A percentile compares a stretch with the other conserved stretches of the same genome.
Evolutionary conservation across 2,888 invertebrate species (phyloP).

Genomic region (Andrena trimmerana): DNA sequence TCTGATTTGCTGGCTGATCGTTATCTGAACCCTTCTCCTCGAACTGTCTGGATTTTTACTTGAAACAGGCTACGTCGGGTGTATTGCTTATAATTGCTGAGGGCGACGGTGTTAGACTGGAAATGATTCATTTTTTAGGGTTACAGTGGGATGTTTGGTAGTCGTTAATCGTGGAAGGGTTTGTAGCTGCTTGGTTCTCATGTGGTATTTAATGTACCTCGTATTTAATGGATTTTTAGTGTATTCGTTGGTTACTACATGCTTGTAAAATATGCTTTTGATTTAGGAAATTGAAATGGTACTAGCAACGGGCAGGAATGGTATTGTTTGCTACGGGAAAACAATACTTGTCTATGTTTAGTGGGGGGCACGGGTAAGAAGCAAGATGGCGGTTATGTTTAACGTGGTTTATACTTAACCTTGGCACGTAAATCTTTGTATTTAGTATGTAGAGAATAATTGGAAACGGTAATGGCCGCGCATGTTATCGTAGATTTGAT

Average conservation of each 20-base stretch:
- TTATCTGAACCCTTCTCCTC: no score
- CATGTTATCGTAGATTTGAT: background rate
- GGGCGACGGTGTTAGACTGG: no score
- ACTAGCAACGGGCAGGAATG: background rate
- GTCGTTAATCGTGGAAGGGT: background rate
- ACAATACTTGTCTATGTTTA: slow-evolving; percentile 32
- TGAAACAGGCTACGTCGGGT: no score
- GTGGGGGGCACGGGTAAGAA: slow-evolving; percentile 43
- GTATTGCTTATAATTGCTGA: background rate
- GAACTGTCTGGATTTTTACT: background rate
- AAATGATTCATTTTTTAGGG: background rate
- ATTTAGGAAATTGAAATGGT: background rate
- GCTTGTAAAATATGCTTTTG: no score
- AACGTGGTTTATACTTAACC: slow-evolving; percentile 52
- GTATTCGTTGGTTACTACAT: background rate
- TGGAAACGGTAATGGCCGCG: background rate
- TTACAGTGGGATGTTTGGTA: background rate
- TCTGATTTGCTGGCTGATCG: background rate
- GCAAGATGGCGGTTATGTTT: slow-evolving; percentile 64
- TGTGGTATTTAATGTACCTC: background rate
- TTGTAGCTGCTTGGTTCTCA: background rate
- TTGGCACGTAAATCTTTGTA: slow-evolving; percentile 53
- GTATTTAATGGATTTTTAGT: background rate
- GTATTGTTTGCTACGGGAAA: background rate
- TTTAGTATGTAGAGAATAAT: background rate